A percentile compares a stretch with the other conserved stretches of the same genome.
phyloP scores from a whole-genome alignment of 1,140 invertebrate genomes.

The Drosophila virilis region DNA sequence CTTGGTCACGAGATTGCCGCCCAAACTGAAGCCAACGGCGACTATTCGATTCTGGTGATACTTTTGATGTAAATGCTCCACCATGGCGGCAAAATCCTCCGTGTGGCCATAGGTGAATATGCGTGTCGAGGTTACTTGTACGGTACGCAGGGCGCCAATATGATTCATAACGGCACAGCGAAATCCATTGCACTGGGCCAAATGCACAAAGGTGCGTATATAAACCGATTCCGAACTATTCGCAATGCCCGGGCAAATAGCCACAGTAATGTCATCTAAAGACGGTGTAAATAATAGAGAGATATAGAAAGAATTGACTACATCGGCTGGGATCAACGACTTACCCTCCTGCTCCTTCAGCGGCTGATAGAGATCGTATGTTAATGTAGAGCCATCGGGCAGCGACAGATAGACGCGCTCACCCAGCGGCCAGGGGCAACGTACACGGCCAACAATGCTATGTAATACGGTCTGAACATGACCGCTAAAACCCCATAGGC shows the following conservation, averaged over 20 bases:
- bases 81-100: constrained; percentile 92
- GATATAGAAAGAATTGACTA: constrained; percentile 9
- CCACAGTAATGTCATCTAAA: constrained; percentile 93
- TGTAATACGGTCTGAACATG: constrained; percentile 96
- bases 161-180: constrained; percentile 97
- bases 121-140: constrained; percentile 92
- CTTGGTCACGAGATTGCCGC: constrained; percentile 94
- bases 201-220: constrained; percentile 95
- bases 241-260: constrained; percentile 96
- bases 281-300: constrained; percentile 58
- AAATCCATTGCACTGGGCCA: constrained; percentile 95
- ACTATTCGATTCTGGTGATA: constrained; percentile 92
- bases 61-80: constrained; percentile 89
- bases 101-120: constrained; percentile 97
- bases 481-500: constrained; percentile 96
- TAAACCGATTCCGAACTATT: constrained; percentile 97
- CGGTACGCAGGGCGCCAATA: constrained; percentile 93
- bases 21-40: constrained; percentile 95
- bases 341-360: constrained; percentile 88
- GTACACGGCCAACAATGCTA: constrained; percentile 93
- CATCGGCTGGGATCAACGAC: not conserved
- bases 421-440: constrained; percentile 93
- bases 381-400: constrained; percentile 93
- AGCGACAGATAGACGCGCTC: constrained; percentile 90
- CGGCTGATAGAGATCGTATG: constrained; percentile 96